Conservation (phyloP, 2,113 vertebrate genomes). For the Oryzias javanicus region DNA sequence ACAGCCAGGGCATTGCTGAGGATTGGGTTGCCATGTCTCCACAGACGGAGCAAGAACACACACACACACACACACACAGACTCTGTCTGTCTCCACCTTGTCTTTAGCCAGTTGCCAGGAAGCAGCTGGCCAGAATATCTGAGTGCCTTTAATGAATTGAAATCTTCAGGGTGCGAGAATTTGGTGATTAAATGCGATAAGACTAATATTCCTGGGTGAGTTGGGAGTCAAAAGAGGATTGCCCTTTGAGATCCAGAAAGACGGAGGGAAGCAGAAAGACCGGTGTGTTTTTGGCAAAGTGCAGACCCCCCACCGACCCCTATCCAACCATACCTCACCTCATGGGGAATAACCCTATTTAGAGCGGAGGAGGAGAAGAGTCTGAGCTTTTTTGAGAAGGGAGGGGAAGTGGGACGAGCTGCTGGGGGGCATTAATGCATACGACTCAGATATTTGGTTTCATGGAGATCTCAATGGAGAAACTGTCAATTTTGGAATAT, state of each 20-base stretch:
- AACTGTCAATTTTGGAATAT: constrained; percentile 15
- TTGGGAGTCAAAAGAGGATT: constrained; percentile 74
- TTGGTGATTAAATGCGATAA: constrained; percentile 87
- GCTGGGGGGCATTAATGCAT: constrained; percentile 14
- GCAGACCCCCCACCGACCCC: constrained; percentile 18
- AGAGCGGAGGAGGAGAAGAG: constrained; percentile 43
- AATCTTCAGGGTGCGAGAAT: constrained; percentile 77
- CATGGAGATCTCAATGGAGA: constrained; percentile 46
- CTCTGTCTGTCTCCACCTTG: constrained; percentile 82
- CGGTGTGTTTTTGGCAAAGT: constrained; percentile 33
- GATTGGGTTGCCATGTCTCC: constrained; percentile 77
- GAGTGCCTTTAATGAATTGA: constrained; percentile 88
- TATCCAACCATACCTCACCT: constrained; percentile 7
- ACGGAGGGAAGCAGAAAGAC: constrained; percentile 44
- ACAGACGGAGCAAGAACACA: constrained; percentile 34
- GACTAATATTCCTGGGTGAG: constrained; percentile 86
- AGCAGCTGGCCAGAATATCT: constrained; percentile 92
- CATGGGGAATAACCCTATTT: constrained; percentile 49
- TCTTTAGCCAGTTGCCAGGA: constrained; percentile 83
- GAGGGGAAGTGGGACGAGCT: constrained; percentile 25
- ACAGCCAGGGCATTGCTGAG: constrained; percentile 68
- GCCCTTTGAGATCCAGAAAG: constrained; percentile 61
- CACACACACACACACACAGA: constrained; percentile 39
- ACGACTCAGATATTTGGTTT: constrained; percentile 49
- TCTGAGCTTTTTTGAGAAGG: constrained; percentile 20